Conservation (phyloP, 2,113 vertebrate species). For the Alaudala cheleensis region DNA sequence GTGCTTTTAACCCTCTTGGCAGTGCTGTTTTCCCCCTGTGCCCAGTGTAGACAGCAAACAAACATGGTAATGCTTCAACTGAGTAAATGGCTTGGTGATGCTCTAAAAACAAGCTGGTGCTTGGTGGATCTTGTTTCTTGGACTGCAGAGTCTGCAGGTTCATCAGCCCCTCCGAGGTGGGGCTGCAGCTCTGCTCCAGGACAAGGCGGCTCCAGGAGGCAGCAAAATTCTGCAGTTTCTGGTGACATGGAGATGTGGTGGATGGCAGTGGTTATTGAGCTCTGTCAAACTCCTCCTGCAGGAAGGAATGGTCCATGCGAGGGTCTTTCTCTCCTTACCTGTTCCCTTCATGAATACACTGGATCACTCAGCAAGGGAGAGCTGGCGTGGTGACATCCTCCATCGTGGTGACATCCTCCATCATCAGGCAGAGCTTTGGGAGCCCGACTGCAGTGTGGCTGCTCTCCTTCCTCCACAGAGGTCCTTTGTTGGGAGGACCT, state of each 20-base stretch:
- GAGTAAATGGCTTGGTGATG: not conserved
- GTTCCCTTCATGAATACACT: not conserved
- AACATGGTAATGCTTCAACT: not conserved
- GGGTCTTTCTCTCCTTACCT: not conserved
- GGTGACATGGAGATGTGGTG: not conserved
- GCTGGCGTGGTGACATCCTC: not conserved
- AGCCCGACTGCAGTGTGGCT: accelerated
- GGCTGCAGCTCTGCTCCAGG: not conserved
- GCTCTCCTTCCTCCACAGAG: not conserved
- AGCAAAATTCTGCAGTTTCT: not conserved
- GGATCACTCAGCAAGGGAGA: not conserved
- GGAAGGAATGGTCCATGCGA: not conserved
- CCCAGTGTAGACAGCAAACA: not conserved
- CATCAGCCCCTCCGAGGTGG: accelerated
- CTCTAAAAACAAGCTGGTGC: not conserved
- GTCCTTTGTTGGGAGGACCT: not conserved
- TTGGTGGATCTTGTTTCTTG: not conserved
- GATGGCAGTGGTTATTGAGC: not conserved
- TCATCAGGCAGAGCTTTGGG: not conserved
- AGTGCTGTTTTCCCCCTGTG: not conserved
- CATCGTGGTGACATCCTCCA: not conserved
- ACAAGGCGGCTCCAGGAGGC: not conserved
- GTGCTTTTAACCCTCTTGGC: not conserved
- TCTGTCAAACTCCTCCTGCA: not conserved
- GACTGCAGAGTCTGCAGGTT: not conserved